These are phyloP conservation scores for Synanthedon formicaeformis DNA, from an alignment of 2,888 invertebrate species.

Conservation along the genomic window DNA sequence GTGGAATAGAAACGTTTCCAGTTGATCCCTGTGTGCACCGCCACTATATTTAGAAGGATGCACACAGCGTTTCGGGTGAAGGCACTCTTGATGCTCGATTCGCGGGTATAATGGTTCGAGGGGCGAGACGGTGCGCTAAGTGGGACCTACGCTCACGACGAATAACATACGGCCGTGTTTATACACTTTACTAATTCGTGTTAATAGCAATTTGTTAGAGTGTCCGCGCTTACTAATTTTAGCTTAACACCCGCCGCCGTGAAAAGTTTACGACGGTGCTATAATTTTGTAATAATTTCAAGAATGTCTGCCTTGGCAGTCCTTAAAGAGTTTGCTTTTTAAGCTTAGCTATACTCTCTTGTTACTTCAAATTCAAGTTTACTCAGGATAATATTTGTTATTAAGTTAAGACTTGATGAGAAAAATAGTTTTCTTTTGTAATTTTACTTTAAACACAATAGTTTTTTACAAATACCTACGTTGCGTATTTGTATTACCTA, in stretches of 20 bases:
- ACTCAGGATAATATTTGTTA: too few relatives aligned
- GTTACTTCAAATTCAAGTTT: not conserved
- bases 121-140: conserved; percentile 30
- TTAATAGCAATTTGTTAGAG: conserved; percentile 61
- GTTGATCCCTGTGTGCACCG: conserved; percentile 46
- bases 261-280: conserved; percentile 60
- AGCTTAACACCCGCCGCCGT: conserved; percentile 55
- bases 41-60: conserved; percentile 57
- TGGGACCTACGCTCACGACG: conserved; percentile 26
- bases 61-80: conserved; percentile 66
- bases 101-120: conserved; percentile 26
- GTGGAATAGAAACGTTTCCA: conserved; percentile 62
- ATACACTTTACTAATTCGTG: conserved; percentile 51
- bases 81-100: conserved; percentile 62
- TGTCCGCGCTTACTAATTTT: conserved; percentile 60
- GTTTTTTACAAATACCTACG: too few relatives aligned
- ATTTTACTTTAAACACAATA: too few relatives aligned
- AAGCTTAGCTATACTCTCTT: conserved; percentile 18
- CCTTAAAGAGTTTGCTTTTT: conserved; percentile 43
- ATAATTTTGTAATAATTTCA: conserved; percentile 61
- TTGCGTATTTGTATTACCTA: too few relatives aligned
- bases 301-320: conserved; percentile 57
- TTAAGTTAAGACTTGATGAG: too few relatives aligned
- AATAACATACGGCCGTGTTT: conserved; percentile 42
- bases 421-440: too few relatives aligned